Evolutionary conservation across 2,797 vertebrate genomes (phyloP), one percentile per base, ranked within the genome.

Genomic region (Brachyrhaphis roseni): DNA sequence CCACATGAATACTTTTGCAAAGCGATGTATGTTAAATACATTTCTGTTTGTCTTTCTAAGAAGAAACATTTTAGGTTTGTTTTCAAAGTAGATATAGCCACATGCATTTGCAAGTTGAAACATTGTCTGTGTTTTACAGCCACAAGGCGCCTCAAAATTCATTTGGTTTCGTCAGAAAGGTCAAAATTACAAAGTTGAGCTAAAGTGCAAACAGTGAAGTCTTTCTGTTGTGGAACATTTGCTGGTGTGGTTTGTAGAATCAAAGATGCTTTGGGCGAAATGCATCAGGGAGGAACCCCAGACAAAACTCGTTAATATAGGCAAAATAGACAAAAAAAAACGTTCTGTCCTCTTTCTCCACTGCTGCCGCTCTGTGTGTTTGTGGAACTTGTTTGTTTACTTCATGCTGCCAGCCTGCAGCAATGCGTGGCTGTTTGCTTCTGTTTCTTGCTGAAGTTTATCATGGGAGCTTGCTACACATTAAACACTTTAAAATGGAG

Each of bases 281-380:
- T 72, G 53, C 20, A 74, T 66, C 11, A 34, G 31, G 59, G 72
- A 76, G 20, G 41, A 78, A 74, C 75, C 23, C 15, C n/a, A 73
- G 34, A 71, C 8, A 20, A 78, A 51, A 31, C 53, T 31, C 26
- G 15, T 83, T 55, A 74, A 76, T 74, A 20, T 72, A 55, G 55
- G 74, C 51, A 68, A 76, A 70, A 78, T 57, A 77, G 59, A 71
- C 80, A 26, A 8, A 84, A 87, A 89, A 84, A 87, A 89, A 85
- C 80, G 82, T 64, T 41, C 55, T 43, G 78, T 78, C 43, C 62
- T 83, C 55, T 16, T 46, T 4, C 45, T 59, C 43, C 15, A 3
- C 68, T 74, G 5, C 36, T 18, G 57, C 18, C 81, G 72, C 79
- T 55, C 36, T 11, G 53, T 76, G 82, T 75, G 72, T 83, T 53